These are phyloP conservation scores for Silurus meridionalis DNA, from an alignment of 2,113 vertebrate genomes.

Conservation along the genomic window DNA sequence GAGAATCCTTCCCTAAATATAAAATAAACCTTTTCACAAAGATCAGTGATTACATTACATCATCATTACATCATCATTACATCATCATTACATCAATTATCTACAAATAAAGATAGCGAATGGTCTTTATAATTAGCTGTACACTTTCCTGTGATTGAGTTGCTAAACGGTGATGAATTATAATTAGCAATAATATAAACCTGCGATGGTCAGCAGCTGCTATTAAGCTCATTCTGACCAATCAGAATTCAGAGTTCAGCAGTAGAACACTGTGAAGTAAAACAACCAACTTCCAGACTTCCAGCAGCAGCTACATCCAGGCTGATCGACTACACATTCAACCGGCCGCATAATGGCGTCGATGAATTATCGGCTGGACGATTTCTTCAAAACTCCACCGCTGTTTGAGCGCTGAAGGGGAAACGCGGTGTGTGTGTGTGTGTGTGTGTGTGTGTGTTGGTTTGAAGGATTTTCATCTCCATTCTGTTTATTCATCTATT, in stretches of 20 bases:
- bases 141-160: too few species aligned
- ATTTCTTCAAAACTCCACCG: background rate
- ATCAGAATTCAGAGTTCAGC: background rate
- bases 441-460: constrained; percentile 40
- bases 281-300: background rate
- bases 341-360: background rate
- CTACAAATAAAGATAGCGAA: too few species aligned
- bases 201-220: background rate
- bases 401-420: background rate
- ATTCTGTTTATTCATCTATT: constrained; percentile 60
- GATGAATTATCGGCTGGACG: background rate
- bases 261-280: background rate
- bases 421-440: background rate
- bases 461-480: constrained; percentile 50
- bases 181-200: too few species aligned
- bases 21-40: too few species aligned
- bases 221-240: background rate
- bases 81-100: too few species aligned
- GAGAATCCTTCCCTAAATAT: too few species aligned
- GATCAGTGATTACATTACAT: too few species aligned
- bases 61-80: too few species aligned
- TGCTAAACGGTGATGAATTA: too few species aligned
- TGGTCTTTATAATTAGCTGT: too few species aligned
- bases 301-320: background rate
- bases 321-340: background rate